Base-by-base conservation (phyloP, 2,888 invertebrate genomes). In the Blastobasis lacticolella region DNA sequence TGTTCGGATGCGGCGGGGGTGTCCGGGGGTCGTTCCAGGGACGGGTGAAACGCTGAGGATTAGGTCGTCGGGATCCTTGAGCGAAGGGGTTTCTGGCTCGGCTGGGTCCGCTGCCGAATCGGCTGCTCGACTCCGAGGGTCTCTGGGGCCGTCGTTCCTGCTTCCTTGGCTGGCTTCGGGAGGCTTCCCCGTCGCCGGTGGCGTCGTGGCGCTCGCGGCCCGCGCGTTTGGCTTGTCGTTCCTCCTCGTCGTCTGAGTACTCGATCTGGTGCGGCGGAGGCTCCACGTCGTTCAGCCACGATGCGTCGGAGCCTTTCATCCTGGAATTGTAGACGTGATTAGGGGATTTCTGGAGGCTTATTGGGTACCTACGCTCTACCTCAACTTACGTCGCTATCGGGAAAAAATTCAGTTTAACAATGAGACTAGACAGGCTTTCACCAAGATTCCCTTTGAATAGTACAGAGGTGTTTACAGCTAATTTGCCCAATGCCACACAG, bases 211-310 rank as follows among this genome's bases (percentile, higher is more conserved):
- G 73, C 50, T 84, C 77, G 54, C 74, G 76, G 49, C 81, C 62
- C 4, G 82, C 74, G 51, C 69, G 72, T 51, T 81, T 85, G 0
- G 90, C 90, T 54, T 75, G 72, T 10, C 91, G 88, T 69, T 97
- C 97, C 54, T 93, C 91, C 66, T 97, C 97, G 71, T 97, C 97
- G 73, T 97, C 97, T 0, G 97, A 97, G 78, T 91, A 97, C 38
- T 96, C 96, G 0, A 92, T 62, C 58, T 90, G 91, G 63, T 90
- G 90, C 0, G 89, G 81, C 0, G 97, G 97, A 0, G 97, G 96
- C 74, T 97, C 97, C 46, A 92, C 81, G 72, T 96, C 95, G 71
- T 95, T 90, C 61, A 93, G 90, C 94, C 96, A 97, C 0, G 95
- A 94, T 0, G 97, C 97, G 87, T 98, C 97, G 0, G 93, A 94